A percentile compares a stretch with the other conserved stretches of the same genome.
phyloP scores from a whole-genome alignment of 2,888 invertebrate species.

The Clivina fossor region DNA sequence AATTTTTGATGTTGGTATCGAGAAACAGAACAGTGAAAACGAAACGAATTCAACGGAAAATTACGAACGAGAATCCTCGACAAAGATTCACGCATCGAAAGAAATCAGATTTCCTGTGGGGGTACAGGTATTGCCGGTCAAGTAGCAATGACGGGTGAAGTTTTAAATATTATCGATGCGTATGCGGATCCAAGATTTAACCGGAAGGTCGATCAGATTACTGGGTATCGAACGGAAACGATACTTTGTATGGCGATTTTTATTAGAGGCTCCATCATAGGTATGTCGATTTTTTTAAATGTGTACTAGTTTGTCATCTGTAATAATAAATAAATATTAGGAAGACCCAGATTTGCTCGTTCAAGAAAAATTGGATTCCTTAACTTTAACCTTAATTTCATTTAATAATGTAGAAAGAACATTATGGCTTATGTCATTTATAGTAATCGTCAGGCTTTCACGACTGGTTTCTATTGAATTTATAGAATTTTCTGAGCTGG shows the following conservation, averaged over 20 bases:
- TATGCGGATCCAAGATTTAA: conserved; percentile 79
- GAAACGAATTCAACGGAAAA: conserved; percentile 31
- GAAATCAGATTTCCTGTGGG: conserved; percentile 71
- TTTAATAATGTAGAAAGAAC: too few species aligned
- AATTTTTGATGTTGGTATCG: conserved; percentile 71
- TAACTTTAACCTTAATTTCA: too few species aligned
- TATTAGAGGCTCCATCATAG: conserved; percentile 74
- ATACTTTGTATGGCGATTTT: conserved; percentile 88
- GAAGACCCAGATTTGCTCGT: too few species aligned
- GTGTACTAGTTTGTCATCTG: too few species aligned
- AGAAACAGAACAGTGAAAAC: conserved; percentile 45
- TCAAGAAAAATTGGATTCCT: too few species aligned
- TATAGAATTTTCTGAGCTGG: too few species aligned
- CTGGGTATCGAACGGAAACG: conserved; percentile 68
- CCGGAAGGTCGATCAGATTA: conserved; percentile 67
- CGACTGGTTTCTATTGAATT: too few species aligned
- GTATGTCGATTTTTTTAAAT: too few species aligned
- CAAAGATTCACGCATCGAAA: conserved; percentile 51
- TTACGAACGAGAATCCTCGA: conserved; percentile 38
- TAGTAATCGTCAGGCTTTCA: too few species aligned
- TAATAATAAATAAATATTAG: too few species aligned
- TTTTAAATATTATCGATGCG: conserved; percentile 80
- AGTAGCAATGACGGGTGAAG: conserved; percentile 77
- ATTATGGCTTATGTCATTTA: too few species aligned
- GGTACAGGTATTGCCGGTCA: conserved; percentile 62